phyloP scores from a whole-genome alignment of 2,113 vertebrate species.

The Passer domesticus region DNA sequence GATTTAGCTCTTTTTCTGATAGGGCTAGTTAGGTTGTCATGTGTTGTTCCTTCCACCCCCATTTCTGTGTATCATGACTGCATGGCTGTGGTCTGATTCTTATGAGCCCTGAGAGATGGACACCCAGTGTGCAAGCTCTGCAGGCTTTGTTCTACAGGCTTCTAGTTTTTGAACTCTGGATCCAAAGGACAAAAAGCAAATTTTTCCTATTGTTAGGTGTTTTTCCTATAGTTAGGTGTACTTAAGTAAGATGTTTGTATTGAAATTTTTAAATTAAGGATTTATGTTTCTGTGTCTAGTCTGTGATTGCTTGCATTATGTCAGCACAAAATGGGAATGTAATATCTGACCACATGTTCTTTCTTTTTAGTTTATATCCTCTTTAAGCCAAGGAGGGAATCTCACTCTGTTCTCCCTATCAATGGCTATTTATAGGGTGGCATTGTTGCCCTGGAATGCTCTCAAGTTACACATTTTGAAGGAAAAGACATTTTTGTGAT shows the following conservation, averaged over 20 bases:
- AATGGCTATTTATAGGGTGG: background rate
- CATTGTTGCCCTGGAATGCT: background rate
- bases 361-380: background rate
- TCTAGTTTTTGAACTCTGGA: background rate
- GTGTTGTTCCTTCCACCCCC: background rate
- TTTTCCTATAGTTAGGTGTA: background rate
- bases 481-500: background rate
- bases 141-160: background rate
- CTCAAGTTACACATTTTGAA: background rate
- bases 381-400: background rate
- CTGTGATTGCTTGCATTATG: background rate
- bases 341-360: background rate
- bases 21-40: background rate
- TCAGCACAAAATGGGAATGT: background rate
- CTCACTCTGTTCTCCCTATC: rapidly evolving
- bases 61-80: background rate
- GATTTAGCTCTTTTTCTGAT: background rate
- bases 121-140: background rate
- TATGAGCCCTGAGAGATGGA: background rate
- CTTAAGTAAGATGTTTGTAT: background rate
- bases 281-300: background rate
- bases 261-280: background rate
- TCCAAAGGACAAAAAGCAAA: background rate
- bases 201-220: background rate
- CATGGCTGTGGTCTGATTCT: background rate